Evolutionary conservation across 2,888 invertebrate species (phyloP), one percentile per base, ranked within the genome.

Genomic region (Nycteola revayana): DNA sequence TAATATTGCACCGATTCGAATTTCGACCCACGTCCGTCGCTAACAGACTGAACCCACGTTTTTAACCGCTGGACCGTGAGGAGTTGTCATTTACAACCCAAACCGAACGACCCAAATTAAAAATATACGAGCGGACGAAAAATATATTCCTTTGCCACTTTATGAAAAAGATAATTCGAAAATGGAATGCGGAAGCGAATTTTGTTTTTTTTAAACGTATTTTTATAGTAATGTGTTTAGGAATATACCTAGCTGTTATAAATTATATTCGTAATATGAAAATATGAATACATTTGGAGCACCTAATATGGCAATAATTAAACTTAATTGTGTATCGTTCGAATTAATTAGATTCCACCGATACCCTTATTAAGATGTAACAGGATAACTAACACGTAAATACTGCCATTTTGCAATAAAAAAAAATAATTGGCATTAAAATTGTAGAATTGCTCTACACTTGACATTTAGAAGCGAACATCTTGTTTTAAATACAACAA

Each of bases 41-140:
- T 6, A 8, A 39, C 58, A 61, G 49, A 20, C 36, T 9, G 33
- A 50, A 49, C 73, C 72, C 61, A 73, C 73, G 69, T 62, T 66
- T 69, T 69, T 49, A 65, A 66, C 59, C 47, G 52, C 33, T 53
- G 61, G 54, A 48, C 64, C 70, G 63, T 52, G 34, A 44, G 24
- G n/a, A 28, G 34, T 48, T 60, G 70, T 68, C 71, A 71, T 31
- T 35, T 23, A 32, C 68, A 66, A 47, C 52, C 44, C 39, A 34
- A 54, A 58, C 40, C 33, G 33, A 31, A 47, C 39, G 31, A 46
- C 30, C 28, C 7, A 9, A 24, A 24, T 24, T 39, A 24, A 40
- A n/a, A 35, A 35, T 21, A 21, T 21, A n/a, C 7, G 3, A 14
- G 14, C 14, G 14, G 7, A 21, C 7, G 21, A 7, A 4, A 9